These are phyloP conservation scores for Desmophyllum pertusum DNA, from an alignment of 92 coral and sea anemone genomes.

Conservation along the genomic window DNA sequence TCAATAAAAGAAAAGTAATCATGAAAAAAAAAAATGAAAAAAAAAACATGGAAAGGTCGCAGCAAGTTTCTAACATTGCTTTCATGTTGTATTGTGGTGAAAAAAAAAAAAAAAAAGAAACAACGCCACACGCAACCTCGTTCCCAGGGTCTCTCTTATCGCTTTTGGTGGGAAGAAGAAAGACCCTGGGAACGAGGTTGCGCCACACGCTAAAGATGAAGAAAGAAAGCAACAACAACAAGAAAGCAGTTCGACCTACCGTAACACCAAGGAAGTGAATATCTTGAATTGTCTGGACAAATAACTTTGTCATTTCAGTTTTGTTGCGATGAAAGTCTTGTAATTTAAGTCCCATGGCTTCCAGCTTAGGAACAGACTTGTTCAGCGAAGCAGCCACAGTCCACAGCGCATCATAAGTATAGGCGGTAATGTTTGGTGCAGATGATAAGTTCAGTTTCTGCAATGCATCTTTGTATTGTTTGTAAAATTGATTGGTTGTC, in stretches of 20 bases:
- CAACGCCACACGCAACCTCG: too few relatives aligned
- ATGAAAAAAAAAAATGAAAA: too few relatives aligned
- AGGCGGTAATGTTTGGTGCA: constrained; percentile 81
- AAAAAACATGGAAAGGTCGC: too few relatives aligned
- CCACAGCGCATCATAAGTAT: constrained; percentile 95
- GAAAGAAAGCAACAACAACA: not conserved
- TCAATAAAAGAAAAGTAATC: too few relatives aligned
- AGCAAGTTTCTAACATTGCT: too few relatives aligned
- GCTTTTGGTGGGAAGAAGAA: too few relatives aligned
- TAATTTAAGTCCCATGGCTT: constrained; percentile 35
- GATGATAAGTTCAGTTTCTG: constrained; percentile 58
- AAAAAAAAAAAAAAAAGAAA: too few relatives aligned
- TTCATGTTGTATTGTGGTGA: too few relatives aligned
- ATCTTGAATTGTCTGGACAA: constrained; percentile 67
- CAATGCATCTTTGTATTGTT: constrained; percentile 68
- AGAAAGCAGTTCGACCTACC: constrained; percentile 43
- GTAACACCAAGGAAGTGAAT: constrained; percentile 74
- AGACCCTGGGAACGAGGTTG: too few relatives aligned
- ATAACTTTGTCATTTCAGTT: constrained; percentile 53
- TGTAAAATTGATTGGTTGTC: constrained; percentile 75
- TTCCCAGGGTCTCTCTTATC: not conserved
- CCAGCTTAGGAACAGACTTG: constrained; percentile 57
- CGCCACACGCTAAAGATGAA: too few relatives aligned
- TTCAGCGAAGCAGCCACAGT: constrained; percentile 80
- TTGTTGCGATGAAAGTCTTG: constrained; percentile 51